phyloP scores from a whole-genome alignment of 2,113 vertebrate genomes.

The Burhinus oedicnemus region DNA sequence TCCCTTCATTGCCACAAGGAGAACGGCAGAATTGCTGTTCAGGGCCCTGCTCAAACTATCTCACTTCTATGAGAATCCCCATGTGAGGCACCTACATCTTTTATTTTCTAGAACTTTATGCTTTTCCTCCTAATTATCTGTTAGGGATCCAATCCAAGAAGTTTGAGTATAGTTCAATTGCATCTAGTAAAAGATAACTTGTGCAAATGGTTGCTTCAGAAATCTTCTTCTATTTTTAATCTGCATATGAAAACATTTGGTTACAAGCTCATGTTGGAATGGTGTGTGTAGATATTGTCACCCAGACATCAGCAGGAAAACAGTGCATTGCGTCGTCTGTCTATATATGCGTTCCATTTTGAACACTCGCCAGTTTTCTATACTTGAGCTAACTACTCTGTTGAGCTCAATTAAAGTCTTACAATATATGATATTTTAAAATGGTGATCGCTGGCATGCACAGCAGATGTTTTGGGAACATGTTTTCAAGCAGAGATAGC shows the following conservation, averaged over 20 bases:
- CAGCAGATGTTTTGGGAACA: background rate
- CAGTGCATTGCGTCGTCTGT: background rate
- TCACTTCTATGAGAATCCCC: background rate
- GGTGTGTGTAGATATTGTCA: background rate
- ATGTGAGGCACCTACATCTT: background rate
- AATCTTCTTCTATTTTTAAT: background rate
- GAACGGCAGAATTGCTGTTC: background rate
- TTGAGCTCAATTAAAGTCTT: background rate
- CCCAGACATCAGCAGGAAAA: background rate
- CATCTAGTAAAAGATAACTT: background rate
- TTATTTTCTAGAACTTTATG: background rate
- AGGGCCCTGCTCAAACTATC: background rate
- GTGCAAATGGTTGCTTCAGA: background rate
- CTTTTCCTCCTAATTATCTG: background rate
- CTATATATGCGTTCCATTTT: background rate
- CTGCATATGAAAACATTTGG: background rate
- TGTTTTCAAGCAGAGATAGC: background rate
- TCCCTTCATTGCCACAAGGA: background rate
- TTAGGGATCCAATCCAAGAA: background rate
- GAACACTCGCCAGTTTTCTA: background rate
- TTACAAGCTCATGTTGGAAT: background rate
- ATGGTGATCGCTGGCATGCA: background rate
- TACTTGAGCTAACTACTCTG: background rate
- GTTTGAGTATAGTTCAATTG: background rate
- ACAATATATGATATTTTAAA: background rate